Base-by-base conservation (phyloP, 2,113 vertebrate genomes). In the Dipodomys spectabilis region DNA sequence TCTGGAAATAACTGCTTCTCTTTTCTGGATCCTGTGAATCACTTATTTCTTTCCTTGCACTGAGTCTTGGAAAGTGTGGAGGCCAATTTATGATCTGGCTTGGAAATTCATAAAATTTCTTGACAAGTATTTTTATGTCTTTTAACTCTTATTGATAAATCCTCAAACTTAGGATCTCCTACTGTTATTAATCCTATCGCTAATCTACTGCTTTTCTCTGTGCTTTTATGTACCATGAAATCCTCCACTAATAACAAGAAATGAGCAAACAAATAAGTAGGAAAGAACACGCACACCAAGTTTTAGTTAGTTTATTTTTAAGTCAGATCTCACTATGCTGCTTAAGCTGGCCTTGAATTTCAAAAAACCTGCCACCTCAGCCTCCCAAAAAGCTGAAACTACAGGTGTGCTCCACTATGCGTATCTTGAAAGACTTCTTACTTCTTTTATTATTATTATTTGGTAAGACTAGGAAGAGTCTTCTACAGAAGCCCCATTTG, bases 41-140 rank as follows among this genome's bases (percentile, higher is more conserved):
- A 79, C 57, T 10, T 39, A 39, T 92, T 75, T 44, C 2, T 67
- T 1, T 67, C 18, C 86, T 87, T 62, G 23, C 5, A 57, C n/a
- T 74, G 69, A 91, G 87, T 92, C 73, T 45, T 57, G 68, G n/a
- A 73, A 80, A 86, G 72, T 78, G 1, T 82, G 15, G 67, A 89
- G 62, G 27, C n/a, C 27, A 68, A 32, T 39, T 67, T 78, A 5
- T 35, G 19, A 67, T 28, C 30, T 62, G 35, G 9, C 18, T 74
- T 73, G 30, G 19, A 62, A 74, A 30, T 82, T 79, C 73, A 62
- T 9, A 83, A n/a, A 9, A 90, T 62, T 78, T 91, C 35, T 75
- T 82, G 57, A 75, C 2, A 92, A 19, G 57, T 13, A 57, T 57
- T 80, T 18, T 69, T 77, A 60, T 84, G 87, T 22, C 39, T 39